A percentile compares a stretch with the other conserved stretches of the same genome.
phyloP scores from a whole-genome alignment of 2,113 vertebrate species.

The Ascaphus truei region DNA sequence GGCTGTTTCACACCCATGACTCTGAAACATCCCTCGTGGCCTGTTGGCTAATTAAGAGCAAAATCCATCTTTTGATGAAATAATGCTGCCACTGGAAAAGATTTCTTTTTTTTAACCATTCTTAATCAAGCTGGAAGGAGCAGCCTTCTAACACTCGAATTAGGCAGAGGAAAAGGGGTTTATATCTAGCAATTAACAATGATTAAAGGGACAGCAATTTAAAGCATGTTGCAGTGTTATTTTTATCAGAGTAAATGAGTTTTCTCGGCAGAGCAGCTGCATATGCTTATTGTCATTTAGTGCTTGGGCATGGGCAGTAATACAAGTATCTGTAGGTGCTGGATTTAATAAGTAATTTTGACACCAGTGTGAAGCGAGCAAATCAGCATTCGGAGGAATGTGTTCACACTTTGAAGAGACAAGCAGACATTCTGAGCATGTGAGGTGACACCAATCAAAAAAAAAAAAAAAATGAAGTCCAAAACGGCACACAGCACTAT shows the following conservation, averaged over 20 bases:
- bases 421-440: conserved; percentile 67
- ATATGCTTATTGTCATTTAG: conserved; percentile 74
- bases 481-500: conserved; percentile 18
- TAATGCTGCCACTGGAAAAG: conserved; percentile 61
- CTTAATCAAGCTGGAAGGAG: conserved; percentile 64
- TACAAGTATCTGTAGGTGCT: conserved; percentile 65
- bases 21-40: conserved; percentile 68
- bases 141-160: conserved; percentile 54
- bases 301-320: conserved; percentile 64
- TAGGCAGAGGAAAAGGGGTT: conserved; percentile 53
- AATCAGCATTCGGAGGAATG: conserved; percentile 69
- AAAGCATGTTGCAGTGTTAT: conserved; percentile 66
- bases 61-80: conserved; percentile 74
- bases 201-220: conserved; percentile 69
- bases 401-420: conserved; percentile 70
- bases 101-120: conserved; percentile 49
- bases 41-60: conserved; percentile 74
- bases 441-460: conserved; percentile 73
- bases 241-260: conserved; percentile 73
- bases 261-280: conserved; percentile 61
- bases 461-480: conserved; percentile 52
- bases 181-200: conserved; percentile 66
- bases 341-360: conserved; percentile 73
- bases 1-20: conserved; percentile 74
- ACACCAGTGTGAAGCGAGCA: conserved; percentile 70